Evolutionary conservation across 1,140 invertebrate species (phyloP), one percentile per base, ranked within the genome.

Genomic region (Musca vetustissima): DNA sequence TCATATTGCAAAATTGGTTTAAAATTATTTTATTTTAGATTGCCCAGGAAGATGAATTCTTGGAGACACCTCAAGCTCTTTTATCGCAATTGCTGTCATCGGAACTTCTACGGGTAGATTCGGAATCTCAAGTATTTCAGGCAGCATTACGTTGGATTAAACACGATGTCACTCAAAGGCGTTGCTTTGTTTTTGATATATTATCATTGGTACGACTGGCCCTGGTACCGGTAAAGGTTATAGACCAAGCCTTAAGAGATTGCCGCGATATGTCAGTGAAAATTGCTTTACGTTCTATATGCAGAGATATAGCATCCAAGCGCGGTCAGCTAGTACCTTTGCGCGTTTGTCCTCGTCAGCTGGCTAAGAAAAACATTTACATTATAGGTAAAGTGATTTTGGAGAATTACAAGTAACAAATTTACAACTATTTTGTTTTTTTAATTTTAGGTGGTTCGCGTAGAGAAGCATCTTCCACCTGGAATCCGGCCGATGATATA

Each of bases 71-170:
- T 28, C 89, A 93, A 75, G 89, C 93, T 74, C 88, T 93, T 77
- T 83, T 98, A 66, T 87, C 92, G 69, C 89, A 88, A 73, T 90
- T 94, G 74, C 84, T 98, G 21, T 89, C 90, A 74, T 95, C 94
- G 70, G 96, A 98, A 85, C 88, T 94, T 78, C 86, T 98, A 59
- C 91, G 92, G 79, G 92, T 98, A 61, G 92, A 95, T 78, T 93
- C 91, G 74, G 96, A 98, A 87, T 92, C 91, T 74, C 93, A 98
- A 88, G 92, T 97, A 69, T 92, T 97, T 83, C 89, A 93, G 85
- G 93, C 93, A 69, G 95, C 95, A 22, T 88, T 98, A 72, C 87
- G 91, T 72, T 98, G 96, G 96, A 91, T 98, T 53, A 89, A 90
- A 74, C 90, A 94, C 79, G 92, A 96, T 82, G 88, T 94, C 32